Evolutionary conservation across 2,888 invertebrate species (phyloP).

Genomic region (Ennomos erosarius): DNA sequence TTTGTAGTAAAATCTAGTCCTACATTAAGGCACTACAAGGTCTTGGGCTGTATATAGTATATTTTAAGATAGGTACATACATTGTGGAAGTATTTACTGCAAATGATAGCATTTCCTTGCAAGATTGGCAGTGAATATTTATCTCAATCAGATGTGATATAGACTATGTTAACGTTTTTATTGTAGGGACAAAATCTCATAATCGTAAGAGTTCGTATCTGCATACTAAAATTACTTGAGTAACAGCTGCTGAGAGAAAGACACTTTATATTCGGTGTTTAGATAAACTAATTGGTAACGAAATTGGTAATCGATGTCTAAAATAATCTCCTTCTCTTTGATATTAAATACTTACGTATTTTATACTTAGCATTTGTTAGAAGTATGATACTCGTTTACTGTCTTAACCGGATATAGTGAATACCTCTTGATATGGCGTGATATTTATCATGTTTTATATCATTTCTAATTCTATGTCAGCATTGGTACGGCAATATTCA

Average conservation of each 20-base stretch:
- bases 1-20: slow-evolving; percentile 84
- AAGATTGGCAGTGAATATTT: slow-evolving; percentile 68
- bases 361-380: slow-evolving; percentile 35
- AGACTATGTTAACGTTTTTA: slow-evolving; percentile 65
- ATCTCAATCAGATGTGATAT: slow-evolving; percentile 79
- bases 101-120: slow-evolving; percentile 49
- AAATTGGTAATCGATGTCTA: slow-evolving; percentile 60
- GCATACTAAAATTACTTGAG: slow-evolving; percentile 54
- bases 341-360: slow-evolving; percentile 23
- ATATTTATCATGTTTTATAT: slow-evolving; percentile 2
- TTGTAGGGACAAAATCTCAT: slow-evolving; percentile 74
- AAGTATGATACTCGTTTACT: slow-evolving; percentile 48
- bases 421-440: slow-evolving; percentile 6
- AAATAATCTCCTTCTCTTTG: slow-evolving; percentile 53
- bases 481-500: slow-evolving; percentile 9
- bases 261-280: slow-evolving; percentile 59
- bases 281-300: slow-evolving; percentile 46
- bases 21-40: slow-evolving; percentile 78
- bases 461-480: not conserved
- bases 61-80: slow-evolving; percentile 67
- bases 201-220: slow-evolving; percentile 56
- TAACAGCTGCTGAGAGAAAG: slow-evolving; percentile 64
- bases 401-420: slow-evolving; percentile 39
- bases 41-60: slow-evolving; percentile 79
- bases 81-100: slow-evolving; percentile 72